Base-by-base conservation (phyloP, 2,113 vertebrate genomes). In the Regulus satrapa region DNA sequence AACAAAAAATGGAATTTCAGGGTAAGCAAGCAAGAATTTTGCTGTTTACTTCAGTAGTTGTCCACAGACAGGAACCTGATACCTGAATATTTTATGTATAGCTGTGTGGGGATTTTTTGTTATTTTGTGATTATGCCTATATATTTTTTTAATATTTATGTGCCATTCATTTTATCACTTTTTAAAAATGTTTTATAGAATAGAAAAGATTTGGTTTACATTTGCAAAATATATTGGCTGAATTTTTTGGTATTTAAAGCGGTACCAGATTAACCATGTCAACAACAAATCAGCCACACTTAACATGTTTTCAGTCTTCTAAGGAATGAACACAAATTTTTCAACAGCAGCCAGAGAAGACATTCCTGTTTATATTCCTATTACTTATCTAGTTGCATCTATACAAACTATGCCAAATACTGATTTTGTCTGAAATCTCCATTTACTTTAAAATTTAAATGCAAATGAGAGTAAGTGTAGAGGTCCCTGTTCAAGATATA, bases 81-180 rank as follows among this genome's bases (percentile, higher is more conserved):
- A 80, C 8, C 32, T 31, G 12, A 49, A 7, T 51, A 45, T 56
- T n/a, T 80, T 58, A 55, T 13, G 12, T 34, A 40, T 29, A 52
- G 9, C 8, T 54, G 2, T 29, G 10, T 15, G 7, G 2, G 6
- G 2, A 2, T 38, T 23, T 23, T 41, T 40, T 74, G 3, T 17
- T 14, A 51, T 45, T n/a, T n/a, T n/a, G 20, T 21, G 20, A 34
- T 41, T 45, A 29, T 46, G 9, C 26, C 21, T 61, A 25, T 74
- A n/a, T 11, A 14, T 54, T 74, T 75, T 74, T 25, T 45, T 64
- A 45, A 45, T n/a, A 80, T 17, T 73, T 66, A 34, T 21, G 52
- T 14, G 45, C 7, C 24, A 67, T 20, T 82, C 4, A 54, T 40
- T 67, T 59, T 16, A 52, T 5, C 5, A n/a, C 9, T 32, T 52